Percentiles rank a stretch among this genome's conserved stretches.
These are phyloP conservation scores for Threskiornis aethiopicus DNA, from an alignment of 2,797 vertebrate genomes.

Conservation along the genomic window DNA sequence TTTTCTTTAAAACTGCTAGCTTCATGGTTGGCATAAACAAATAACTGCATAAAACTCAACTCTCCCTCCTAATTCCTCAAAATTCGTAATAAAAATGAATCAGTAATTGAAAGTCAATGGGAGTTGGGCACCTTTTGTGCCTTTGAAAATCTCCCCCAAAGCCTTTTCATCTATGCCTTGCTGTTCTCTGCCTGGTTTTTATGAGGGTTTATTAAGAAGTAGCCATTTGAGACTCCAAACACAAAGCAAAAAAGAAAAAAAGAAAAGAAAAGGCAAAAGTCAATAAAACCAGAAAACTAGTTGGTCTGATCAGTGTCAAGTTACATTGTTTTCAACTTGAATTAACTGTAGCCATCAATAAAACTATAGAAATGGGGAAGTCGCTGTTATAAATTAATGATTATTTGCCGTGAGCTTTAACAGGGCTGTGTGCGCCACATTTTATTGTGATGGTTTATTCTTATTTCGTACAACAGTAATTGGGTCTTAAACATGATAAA, in stretches of 20 bases:
- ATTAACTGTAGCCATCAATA: slow-evolving; percentile 73
- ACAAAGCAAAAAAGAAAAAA: slow-evolving; percentile 2
- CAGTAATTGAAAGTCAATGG: slow-evolving; percentile 65
- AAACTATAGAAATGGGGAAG: slow-evolving; percentile 69
- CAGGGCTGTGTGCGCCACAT: slow-evolving; percentile 68
- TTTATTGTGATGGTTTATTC: slow-evolving; percentile 82
- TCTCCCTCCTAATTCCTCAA: slow-evolving; percentile 32
- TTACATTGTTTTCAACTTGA: slow-evolving; percentile 72
- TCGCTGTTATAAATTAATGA: slow-evolving; percentile 77
- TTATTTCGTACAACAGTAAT: slow-evolving; percentile 79
- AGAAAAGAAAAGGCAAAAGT: slow-evolving; percentile 33
- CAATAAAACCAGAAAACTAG: slow-evolving; percentile 57
- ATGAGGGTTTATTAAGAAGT: slow-evolving; percentile 60
- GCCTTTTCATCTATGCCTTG: slow-evolving; percentile 65
- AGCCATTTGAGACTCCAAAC: slow-evolving; percentile 50
- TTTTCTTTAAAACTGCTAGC: slow-evolving; percentile 11
- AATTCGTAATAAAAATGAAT: slow-evolving; percentile 54
- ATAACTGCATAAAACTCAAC: slow-evolving; percentile 30
- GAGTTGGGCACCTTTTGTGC: slow-evolving; percentile 67
- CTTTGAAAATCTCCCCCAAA: slow-evolving; percentile 70
- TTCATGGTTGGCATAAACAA: slow-evolving; percentile 2
- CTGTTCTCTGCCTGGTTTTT: slow-evolving; percentile 56
- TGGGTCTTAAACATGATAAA: slow-evolving; percentile 85
- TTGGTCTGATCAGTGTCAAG: slow-evolving; percentile 58
- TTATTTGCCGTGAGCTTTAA: slow-evolving; percentile 73